A percentile compares a stretch with the other conserved stretches of the same genome.
Evolutionary conservation across 2,113 vertebrate species (phyloP).

Genomic region (Phaethon lepturus): DNA sequence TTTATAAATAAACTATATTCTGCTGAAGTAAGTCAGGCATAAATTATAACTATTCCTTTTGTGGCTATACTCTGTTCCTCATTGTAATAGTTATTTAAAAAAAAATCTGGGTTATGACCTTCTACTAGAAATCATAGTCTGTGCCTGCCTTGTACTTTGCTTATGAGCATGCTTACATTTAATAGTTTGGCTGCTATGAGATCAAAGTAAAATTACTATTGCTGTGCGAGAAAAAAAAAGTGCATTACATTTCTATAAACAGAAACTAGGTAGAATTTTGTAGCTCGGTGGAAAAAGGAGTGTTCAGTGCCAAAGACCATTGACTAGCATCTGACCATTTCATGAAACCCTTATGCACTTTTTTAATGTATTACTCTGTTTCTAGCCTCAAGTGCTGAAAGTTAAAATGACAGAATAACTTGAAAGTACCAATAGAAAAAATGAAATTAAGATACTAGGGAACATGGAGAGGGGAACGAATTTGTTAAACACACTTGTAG

Average conservation of each 20-base stretch:
- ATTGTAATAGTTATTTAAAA: conserved; percentile 81
- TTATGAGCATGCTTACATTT: conserved; percentile 74
- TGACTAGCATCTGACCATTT: conserved; percentile 37
- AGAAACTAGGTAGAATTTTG: conserved; percentile 66
- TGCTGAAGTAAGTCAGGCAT: conserved; percentile 84
- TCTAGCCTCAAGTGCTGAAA: conserved; percentile 39
- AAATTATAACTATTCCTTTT: conserved; percentile 84
- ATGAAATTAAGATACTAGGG: conserved; percentile 37
- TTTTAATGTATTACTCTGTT: conserved; percentile 58
- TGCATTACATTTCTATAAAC: conserved; percentile 68
- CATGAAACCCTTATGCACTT: conserved; percentile 38
- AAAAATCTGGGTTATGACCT: conserved; percentile 83
- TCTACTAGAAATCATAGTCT: conserved; percentile 76
- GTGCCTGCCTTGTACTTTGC: conserved; percentile 73
- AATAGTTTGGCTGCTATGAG: conserved; percentile 72
- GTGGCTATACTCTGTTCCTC: conserved; percentile 75
- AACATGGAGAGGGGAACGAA: conserved; percentile 24
- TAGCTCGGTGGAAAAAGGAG: conserved; percentile 8
- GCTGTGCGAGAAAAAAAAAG: conserved; percentile 52
- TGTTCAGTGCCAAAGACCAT: conserved; percentile 36
- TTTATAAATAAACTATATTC: conserved; percentile 90
- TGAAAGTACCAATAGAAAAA: conserved; percentile 57
- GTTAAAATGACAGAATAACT: conserved; percentile 64
- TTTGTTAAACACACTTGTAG: conserved; percentile 35
- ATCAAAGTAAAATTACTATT: conserved; percentile 79